phyloP scores from a whole-genome alignment of 2,888 invertebrate species.

The Zhengitettix transpicula region DNA sequence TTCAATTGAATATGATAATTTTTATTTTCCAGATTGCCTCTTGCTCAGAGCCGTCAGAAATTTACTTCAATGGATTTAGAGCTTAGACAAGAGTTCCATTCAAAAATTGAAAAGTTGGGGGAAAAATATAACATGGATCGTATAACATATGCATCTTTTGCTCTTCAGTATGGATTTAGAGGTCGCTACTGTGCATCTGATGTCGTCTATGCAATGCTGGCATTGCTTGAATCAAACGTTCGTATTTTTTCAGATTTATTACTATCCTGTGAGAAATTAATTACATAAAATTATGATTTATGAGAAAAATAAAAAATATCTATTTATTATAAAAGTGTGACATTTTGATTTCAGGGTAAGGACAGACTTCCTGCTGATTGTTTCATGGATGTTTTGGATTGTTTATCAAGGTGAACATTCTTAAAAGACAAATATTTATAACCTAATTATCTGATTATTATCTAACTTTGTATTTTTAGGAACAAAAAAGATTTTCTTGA shows the following conservation, averaged over 20 bases:
- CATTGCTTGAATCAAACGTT: constrained; percentile 48
- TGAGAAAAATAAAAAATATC: background rate
- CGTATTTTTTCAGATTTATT: background rate
- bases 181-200: constrained; percentile 70
- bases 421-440: background rate
- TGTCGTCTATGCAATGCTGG: constrained; percentile 60
- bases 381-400: constrained; percentile 54
- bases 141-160: constrained; percentile 61
- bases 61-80: constrained; percentile 78
- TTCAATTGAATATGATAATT: constrained; percentile 3
- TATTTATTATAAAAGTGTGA: background rate
- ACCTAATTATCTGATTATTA: background rate
- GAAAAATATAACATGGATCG: constrained; percentile 49
- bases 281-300: background rate
- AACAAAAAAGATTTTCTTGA: constrained; percentile 40
- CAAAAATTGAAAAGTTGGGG: constrained; percentile 41
- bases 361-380: constrained; percentile 45
- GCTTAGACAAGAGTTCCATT: constrained; percentile 56
- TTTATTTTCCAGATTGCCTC: constrained; percentile 43
- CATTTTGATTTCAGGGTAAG: constrained; percentile 27
- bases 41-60: constrained; percentile 71
- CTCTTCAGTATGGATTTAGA: constrained; percentile 64
- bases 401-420: constrained; percentile 33
- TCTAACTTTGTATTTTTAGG: constrained; percentile 18
- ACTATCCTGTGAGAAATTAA: background rate